Percentiles rank a stretch among this genome's conserved stretches.
Evolutionary conservation across 2,888 invertebrate genomes (phyloP).

Genomic region (Pandemis heparana): DNA sequence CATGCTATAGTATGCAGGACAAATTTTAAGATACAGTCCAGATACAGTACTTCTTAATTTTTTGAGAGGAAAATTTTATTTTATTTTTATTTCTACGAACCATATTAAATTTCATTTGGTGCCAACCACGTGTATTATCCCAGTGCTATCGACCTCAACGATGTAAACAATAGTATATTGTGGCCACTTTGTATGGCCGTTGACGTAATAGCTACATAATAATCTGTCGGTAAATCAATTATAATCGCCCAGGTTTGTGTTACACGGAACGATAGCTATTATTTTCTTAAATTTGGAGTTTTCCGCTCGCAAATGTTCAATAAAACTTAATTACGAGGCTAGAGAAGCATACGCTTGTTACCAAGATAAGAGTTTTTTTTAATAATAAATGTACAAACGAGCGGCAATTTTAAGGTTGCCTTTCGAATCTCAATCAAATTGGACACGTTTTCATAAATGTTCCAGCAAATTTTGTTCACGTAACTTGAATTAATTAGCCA

Average conservation of each 20-base stretch:
- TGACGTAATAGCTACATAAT: not conserved
- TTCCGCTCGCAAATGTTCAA: not conserved
- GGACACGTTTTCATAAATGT: slow-evolving; percentile 4
- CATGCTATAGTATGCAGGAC: too few relatives aligned
- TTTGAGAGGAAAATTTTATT: too few relatives aligned
- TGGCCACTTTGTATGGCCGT: not conserved
- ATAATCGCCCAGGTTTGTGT: not conserved
- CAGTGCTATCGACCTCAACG: not conserved
- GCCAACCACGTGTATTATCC: not conserved
- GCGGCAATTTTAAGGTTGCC: not conserved
- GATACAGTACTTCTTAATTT: too few relatives aligned
- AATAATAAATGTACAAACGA: too few relatives aligned
- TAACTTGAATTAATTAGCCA: slow-evolving; percentile 15
- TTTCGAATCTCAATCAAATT: not conserved
- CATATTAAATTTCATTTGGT: too few relatives aligned
- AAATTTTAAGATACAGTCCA: too few relatives aligned
- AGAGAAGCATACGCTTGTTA: too few relatives aligned
- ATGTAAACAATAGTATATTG: slow-evolving; percentile 3
- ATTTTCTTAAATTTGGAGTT: not conserved
- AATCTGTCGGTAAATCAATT: not conserved
- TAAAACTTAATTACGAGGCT: too few relatives aligned
- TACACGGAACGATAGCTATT: not conserved
- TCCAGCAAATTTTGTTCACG: slow-evolving; percentile 8
- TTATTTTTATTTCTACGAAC: too few relatives aligned
- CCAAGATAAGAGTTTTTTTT: too few relatives aligned